Evolutionary conservation across 2,888 invertebrate species (phyloP), one percentile per base, ranked within the genome.

Genomic region (Microctonus brassicae): DNA sequence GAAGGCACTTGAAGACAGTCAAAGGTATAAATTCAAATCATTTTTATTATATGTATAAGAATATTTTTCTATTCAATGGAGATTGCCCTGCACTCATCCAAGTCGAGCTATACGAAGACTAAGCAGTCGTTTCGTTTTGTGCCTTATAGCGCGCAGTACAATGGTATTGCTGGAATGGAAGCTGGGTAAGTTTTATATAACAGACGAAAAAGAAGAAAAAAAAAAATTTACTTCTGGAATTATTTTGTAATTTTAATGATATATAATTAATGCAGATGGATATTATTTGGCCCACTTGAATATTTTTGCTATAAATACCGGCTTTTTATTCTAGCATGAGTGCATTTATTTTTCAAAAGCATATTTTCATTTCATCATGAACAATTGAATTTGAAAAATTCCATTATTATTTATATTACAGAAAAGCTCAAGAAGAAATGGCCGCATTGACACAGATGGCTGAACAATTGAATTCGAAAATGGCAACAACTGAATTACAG

Each of bases 401-500:
- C 24, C 33, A 53, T 34, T 53, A 1, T 39, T 39, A 39, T n/a
- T 57, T 9, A 26, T n/a, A 58, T 90, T 90, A 68, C 84, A 93
- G 92, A 80, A 90, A 91, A 77, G 93, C 92, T 0, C 90, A 93
- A 83, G 91, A 91, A 80, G 93, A 93, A 88, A 91, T 94, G 61
- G 92, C 91, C 1, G 92, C 92, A 0, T 85, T 94, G n/a, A 91
- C 92, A 1, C 91, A 93, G 80, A 93, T 94, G 90, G 92, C 93
- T 0, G 93, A 93, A 81, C 92, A 93, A 79, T 88, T 93, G 60
- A 93, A 92, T 82, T 90, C 91, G 0, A 91, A 91, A 75, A 88
- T 92, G 78, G 88, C 89, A 2, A 86, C 86, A 64, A 75, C 89
- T 73, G 84, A 89, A 80, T 76, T 92, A 9, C 95, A 95, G 82